These are phyloP conservation scores for Lanius ludovicianus DNA, from an alignment of 2,113 vertebrate species.

Conservation along the genomic window DNA sequence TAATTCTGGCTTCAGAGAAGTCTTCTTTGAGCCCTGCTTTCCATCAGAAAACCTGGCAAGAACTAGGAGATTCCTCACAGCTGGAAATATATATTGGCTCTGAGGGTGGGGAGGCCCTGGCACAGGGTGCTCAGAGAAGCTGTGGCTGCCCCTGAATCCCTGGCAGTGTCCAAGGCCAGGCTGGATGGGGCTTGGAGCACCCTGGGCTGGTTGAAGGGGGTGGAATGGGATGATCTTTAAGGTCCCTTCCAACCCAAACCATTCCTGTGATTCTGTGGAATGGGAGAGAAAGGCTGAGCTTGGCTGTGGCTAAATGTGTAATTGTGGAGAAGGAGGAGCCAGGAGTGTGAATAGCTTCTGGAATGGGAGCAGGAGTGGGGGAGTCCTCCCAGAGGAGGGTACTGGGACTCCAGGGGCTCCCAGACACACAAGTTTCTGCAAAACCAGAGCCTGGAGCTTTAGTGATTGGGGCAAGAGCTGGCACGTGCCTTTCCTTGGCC, in stretches of 20 bases:
- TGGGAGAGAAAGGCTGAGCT: not conserved
- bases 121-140: not conserved
- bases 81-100: not conserved
- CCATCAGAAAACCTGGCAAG: not conserved
- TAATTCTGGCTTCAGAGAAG: not conserved
- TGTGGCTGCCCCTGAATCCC: not conserved
- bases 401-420: not conserved
- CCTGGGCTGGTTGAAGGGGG: accelerated
- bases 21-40: not conserved
- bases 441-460: not conserved
- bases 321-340: not conserved
- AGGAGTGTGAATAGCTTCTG: not conserved
- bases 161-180: not conserved
- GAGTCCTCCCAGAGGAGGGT: accelerated
- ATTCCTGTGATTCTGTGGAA: not conserved
- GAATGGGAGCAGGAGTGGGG: not conserved
- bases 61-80: not conserved
- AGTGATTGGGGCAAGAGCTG: not conserved
- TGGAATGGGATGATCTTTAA: not conserved
- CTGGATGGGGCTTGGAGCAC: accelerated
- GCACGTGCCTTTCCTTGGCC: accelerated
- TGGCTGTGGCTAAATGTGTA: not conserved
- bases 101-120: not conserved
- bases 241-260: not conserved
- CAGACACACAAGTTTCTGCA: not conserved